phyloP scores from a whole-genome alignment of 1,140 invertebrate species.

The Diploscapter pachys region DNA sequence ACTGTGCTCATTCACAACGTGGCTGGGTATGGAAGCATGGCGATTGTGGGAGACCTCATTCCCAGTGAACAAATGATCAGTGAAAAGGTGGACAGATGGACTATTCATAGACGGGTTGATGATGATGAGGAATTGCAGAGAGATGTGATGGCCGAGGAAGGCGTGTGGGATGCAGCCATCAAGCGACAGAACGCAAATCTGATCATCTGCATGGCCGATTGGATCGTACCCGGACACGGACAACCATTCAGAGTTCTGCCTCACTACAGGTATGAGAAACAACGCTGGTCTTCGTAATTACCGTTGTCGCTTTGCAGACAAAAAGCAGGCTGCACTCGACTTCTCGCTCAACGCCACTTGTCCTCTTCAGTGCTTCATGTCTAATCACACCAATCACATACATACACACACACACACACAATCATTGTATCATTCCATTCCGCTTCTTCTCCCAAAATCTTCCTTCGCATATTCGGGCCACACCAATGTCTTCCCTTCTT shows the following conservation, averaged over 20 bases:
- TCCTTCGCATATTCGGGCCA: too few species aligned
- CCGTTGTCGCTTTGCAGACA: slow-evolving; percentile 32
- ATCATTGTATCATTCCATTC: too few species aligned
- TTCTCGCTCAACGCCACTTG: slow-evolving; percentile 41
- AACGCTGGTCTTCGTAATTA: neutral
- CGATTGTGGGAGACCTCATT: slow-evolving; percentile 50
- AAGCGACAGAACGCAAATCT: slow-evolving; percentile 53
- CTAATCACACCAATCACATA: too few species aligned
- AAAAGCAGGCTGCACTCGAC: slow-evolving; percentile 47
- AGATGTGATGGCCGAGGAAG: slow-evolving; percentile 42
- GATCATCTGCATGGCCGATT: slow-evolving; percentile 53
- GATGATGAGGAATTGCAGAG: slow-evolving; percentile 7
- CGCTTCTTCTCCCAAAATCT: too few species aligned
- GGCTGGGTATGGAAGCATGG: slow-evolving; percentile 48
- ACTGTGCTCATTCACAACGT: slow-evolving; percentile 51
- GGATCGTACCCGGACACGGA: slow-evolving; percentile 51
- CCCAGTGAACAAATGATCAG: slow-evolving; percentile 41
- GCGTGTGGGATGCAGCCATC: slow-evolving; percentile 51
- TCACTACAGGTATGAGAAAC: slow-evolving; percentile 36
- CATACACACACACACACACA: too few species aligned
- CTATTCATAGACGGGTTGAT: neutral
- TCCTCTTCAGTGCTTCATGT: too few species aligned
- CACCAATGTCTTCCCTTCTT: too few species aligned
- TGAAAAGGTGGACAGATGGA: slow-evolving; percentile 32
- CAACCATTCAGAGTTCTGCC: slow-evolving; percentile 49